Percentiles rank a stretch among this genome's conserved stretches.
Conservation (phyloP, 1,140 invertebrate genomes). For the Carposina sasakii region DNA sequence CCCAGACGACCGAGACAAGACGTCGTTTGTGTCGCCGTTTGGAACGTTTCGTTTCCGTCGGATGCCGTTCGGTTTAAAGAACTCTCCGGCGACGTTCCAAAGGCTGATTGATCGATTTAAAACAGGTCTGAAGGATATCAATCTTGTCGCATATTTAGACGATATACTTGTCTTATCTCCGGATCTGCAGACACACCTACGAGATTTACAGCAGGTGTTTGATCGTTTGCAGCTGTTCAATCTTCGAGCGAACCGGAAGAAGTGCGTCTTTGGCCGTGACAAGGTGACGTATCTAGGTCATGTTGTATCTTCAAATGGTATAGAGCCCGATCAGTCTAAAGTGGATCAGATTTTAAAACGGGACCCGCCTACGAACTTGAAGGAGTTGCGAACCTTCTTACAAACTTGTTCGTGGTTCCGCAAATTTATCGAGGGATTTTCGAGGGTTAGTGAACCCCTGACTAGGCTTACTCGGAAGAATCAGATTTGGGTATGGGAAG, state of each 20-base stretch:
- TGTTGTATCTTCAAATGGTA: slow-evolving; percentile 34
- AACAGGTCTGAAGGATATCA: slow-evolving; percentile 6
- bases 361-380: slow-evolving; percentile 25
- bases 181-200: slow-evolving; percentile 37
- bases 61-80: slow-evolving; percentile 42
- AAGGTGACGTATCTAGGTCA: slow-evolving; percentile 45
- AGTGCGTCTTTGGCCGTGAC: slow-evolving; percentile 33
- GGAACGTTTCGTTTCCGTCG: slow-evolving; percentile 36
- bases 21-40: slow-evolving; percentile 45
- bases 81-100: slow-evolving; percentile 49
- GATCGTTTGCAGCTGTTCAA: slow-evolving; percentile 14
- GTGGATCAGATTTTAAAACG: slow-evolving; percentile 32
- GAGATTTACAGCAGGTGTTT: slow-evolving; percentile 17
- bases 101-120: slow-evolving; percentile 33
- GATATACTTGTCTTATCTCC: slow-evolving; percentile 43
- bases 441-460: slow-evolving; percentile 40
- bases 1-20: slow-evolving; percentile 41
- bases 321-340: slow-evolving; percentile 37
- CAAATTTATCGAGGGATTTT: slow-evolving; percentile 43
- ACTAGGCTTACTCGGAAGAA: slow-evolving; percentile 38
- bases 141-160: slow-evolving; percentile 41
- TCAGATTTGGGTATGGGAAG: slow-evolving; percentile 22
- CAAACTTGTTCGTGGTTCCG: slow-evolving; percentile 41
- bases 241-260: slow-evolving; percentile 27
- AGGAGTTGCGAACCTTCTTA: slow-evolving; percentile 20